phyloP scores from a whole-genome alignment of 2,113 vertebrate genomes.

The Pholis gunnellus region DNA sequence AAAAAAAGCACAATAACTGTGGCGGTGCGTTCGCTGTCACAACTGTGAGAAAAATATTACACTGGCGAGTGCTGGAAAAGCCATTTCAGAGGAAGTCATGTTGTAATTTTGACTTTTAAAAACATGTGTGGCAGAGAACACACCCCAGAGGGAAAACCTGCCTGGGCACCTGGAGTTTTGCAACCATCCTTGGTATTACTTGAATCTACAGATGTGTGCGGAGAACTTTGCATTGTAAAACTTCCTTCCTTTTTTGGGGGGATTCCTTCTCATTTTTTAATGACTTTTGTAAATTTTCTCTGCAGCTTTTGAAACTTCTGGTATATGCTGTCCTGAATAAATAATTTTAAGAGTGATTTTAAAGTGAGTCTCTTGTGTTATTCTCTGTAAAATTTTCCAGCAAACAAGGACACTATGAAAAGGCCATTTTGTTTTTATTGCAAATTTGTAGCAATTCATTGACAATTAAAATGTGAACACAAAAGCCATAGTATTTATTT shows the following conservation, averaged over 20 bases:
- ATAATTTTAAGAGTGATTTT: constrained; percentile 72
- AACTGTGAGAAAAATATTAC: neutral
- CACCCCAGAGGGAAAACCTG: constrained; percentile 29
- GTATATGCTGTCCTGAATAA: constrained; percentile 75
- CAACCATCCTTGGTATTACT: constrained; percentile 79
- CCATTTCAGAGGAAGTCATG: neutral
- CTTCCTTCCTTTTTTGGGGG: constrained; percentile 21
- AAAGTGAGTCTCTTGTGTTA: neutral
- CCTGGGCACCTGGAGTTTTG: constrained; percentile 53
- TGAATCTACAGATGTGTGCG: constrained; percentile 74
- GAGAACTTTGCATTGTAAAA: constrained; percentile 60
- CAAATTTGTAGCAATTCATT: neutral
- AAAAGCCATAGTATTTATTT: neutral
- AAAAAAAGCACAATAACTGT: constrained; percentile 48
- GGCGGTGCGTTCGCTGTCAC: constrained; percentile 37
- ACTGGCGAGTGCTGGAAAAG: neutral
- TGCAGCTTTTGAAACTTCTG: constrained; percentile 74
- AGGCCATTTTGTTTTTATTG: neutral
- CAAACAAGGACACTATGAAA: neutral
- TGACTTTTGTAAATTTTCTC: constrained; percentile 82
- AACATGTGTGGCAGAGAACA: constrained; percentile 34
- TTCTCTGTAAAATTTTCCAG: neutral
- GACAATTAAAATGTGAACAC: neutral
- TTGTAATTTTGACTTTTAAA: constrained; percentile 10
- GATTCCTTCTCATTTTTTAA: constrained; percentile 57